Conservation (phyloP, 2,888 invertebrate genomes). For the Amblyteles armatorius region DNA sequence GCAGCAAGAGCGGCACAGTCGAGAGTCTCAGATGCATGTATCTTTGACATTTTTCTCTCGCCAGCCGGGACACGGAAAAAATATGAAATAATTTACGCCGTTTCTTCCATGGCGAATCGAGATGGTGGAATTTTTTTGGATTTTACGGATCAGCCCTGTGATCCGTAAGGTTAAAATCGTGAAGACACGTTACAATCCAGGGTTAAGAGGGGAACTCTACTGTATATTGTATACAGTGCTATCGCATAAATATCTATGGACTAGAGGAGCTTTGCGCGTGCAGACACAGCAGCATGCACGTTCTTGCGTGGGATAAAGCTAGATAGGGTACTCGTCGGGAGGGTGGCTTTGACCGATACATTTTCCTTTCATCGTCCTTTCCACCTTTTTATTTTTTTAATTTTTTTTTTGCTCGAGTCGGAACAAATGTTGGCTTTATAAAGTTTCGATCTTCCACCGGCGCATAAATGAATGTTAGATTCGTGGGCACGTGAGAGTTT, state of each 20-base stretch:
- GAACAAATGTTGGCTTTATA: slow-evolving; percentile 79
- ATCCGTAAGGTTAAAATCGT: not conserved
- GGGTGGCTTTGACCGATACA: slow-evolving; percentile 39
- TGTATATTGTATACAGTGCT: not conserved
- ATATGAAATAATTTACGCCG: not conserved
- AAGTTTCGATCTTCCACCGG: slow-evolving; percentile 73
- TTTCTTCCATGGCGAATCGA: not conserved
- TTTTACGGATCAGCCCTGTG: not conserved
- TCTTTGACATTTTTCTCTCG: slow-evolving; percentile 3
- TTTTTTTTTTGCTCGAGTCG: slow-evolving; percentile 34
- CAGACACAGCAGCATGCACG: slow-evolving; percentile 17
- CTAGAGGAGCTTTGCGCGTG: slow-evolving; percentile 25
- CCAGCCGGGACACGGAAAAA: not conserved
- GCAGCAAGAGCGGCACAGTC: slow-evolving; percentile 26
- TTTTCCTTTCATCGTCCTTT: slow-evolving; percentile 18
- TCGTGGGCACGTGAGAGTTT: slow-evolving; percentile 24
- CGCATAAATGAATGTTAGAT: slow-evolving; percentile 79
- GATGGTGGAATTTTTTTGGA: not conserved
- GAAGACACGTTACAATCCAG: not conserved
- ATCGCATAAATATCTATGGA: slow-evolving; percentile 55
- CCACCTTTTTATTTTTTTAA: not conserved
- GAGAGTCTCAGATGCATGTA: not conserved
- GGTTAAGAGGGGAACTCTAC: not conserved
- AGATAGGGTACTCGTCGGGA: slow-evolving; percentile 36
- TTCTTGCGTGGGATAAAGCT: slow-evolving; percentile 33